These are phyloP conservation scores for Cerastis leucographa DNA, from an alignment of 2,888 invertebrate genomes.

Conservation along the genomic window DNA sequence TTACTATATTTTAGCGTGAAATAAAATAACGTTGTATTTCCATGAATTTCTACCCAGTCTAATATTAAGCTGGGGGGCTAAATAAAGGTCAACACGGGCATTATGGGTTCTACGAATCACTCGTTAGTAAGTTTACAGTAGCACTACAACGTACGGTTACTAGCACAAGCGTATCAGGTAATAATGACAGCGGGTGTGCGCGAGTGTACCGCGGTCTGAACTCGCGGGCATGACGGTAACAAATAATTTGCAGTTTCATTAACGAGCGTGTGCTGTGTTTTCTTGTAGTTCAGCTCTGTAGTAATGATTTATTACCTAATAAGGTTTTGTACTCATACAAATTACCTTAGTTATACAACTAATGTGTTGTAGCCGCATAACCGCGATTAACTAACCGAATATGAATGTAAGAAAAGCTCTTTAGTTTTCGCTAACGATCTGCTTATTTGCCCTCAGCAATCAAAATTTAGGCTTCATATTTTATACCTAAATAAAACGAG, in stretches of 20 bases:
- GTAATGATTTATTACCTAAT: constrained; percentile 70
- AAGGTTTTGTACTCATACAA: constrained; percentile 61
- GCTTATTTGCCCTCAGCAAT: constrained; percentile 20
- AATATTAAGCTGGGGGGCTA: constrained; percentile 43
- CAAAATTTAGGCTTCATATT: constrained; percentile 36
- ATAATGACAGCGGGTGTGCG: constrained; percentile 38
- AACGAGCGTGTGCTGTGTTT: constrained; percentile 67
- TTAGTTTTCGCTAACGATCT: constrained; percentile 28
- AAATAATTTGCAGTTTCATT: constrained; percentile 71
- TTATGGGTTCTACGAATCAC: constrained; percentile 64
- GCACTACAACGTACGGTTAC: constrained; percentile 18
- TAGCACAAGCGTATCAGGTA: constrained; percentile 48
- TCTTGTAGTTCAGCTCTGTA: constrained; percentile 62
- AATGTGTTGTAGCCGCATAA: constrained; percentile 53
- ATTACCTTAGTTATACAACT: constrained; percentile 59
- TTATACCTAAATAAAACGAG: constrained; percentile 54
- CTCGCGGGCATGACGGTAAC: constrained; percentile 62
- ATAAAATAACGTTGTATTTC: constrained; percentile 27
- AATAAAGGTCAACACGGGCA: constrained; percentile 59
- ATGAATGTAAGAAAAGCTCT: constrained; percentile 19
- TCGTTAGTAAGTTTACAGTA: constrained; percentile 53
- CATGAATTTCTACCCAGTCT: constrained; percentile 38
- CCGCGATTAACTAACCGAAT: constrained; percentile 37
- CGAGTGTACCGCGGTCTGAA: constrained; percentile 55
- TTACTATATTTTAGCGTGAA: constrained; percentile 12